A percentile compares a stretch with the other conserved stretches of the same genome.
Evolutionary conservation across 2,888 invertebrate species (phyloP).

Genomic region (Parasteatoda lunata): DNA sequence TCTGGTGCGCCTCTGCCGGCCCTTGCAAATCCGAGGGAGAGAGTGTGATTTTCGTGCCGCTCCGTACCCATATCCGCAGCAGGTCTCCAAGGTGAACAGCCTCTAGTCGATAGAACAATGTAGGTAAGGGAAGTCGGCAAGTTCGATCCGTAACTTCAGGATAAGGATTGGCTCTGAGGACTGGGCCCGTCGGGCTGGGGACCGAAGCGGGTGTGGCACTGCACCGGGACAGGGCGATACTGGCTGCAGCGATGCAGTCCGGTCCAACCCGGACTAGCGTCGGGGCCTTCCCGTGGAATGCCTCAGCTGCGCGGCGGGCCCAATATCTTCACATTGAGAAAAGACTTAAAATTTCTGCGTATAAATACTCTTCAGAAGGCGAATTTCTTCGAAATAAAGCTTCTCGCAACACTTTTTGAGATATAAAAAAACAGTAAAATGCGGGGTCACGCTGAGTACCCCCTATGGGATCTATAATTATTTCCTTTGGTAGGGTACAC

Average conservation of each 20-base stretch:
- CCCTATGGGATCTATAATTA: too few species aligned
- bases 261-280: constrained; percentile 71
- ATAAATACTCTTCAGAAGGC: too few species aligned
- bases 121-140: constrained; percentile 83
- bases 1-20: constrained; percentile 73
- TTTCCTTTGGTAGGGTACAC: too few species aligned
- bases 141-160: constrained; percentile 79
- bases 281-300: constrained; percentile 72
- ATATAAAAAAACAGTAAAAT: too few species aligned
- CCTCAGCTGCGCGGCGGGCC: constrained; percentile 71
- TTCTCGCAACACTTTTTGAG: too few species aligned
- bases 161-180: constrained; percentile 85
- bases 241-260: constrained; percentile 18
- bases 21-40: constrained; percentile 67
- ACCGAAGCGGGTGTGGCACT: constrained; percentile 74
- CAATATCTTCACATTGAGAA: too few species aligned
- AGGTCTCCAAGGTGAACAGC: constrained; percentile 84
- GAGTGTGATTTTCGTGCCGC: constrained; percentile 64
- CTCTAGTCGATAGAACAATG: constrained; percentile 82
- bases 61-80: constrained; percentile 80
- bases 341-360: too few species aligned
- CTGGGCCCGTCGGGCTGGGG: constrained; percentile 80
- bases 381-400: too few species aligned
- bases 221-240: constrained; percentile 72
- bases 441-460: too few species aligned